Percentiles rank a stretch among this genome's conserved stretches.
These are phyloP conservation scores for Uloborus diversus DNA, from an alignment of 1,140 invertebrate species.

Conservation along the genomic window DNA sequence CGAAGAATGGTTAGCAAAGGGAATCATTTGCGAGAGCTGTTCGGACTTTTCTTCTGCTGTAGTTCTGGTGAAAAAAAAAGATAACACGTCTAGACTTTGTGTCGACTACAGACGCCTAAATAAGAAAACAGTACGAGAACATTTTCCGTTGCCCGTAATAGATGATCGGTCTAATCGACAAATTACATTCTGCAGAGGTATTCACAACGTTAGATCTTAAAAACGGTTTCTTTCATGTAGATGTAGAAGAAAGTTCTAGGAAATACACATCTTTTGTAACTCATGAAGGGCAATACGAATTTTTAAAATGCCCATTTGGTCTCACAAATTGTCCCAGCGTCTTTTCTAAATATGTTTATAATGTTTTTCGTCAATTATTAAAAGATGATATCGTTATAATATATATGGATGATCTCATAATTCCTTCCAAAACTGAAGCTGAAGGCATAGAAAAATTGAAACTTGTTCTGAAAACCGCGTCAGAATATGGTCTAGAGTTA, in stretches of 20 bases:
- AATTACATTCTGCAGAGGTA: background rate
- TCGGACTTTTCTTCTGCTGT: background rate
- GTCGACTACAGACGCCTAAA: constrained; percentile 57
- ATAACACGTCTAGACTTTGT: constrained; percentile 45
- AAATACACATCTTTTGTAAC: constrained; percentile 50
- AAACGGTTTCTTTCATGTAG: constrained; percentile 46
- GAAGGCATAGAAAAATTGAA: background rate
- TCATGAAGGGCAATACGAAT: constrained; percentile 25
- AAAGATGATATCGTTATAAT: background rate
- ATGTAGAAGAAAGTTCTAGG: background rate
- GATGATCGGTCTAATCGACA: constrained; percentile 1
- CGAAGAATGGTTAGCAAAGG: background rate
- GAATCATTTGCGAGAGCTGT: background rate
- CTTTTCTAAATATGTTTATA: constrained; percentile 24
- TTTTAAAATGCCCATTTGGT: constrained; percentile 23
- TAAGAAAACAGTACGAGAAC: background rate
- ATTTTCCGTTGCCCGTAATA: background rate
- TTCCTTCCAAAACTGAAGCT: background rate
- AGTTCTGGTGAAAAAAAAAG: constrained; percentile 57
- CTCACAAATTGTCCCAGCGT: constrained; percentile 20
- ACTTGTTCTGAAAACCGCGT: background rate
- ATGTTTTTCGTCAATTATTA: background rate
- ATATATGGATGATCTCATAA: constrained; percentile 4
- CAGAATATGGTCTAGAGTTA: constrained; percentile 9
- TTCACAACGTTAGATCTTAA: constrained; percentile 48